A percentile compares a stretch with the other conserved stretches of the same genome.
Evolutionary conservation across 2,113 vertebrate species (phyloP).

Genomic region (Crotalus viridis): DNA sequence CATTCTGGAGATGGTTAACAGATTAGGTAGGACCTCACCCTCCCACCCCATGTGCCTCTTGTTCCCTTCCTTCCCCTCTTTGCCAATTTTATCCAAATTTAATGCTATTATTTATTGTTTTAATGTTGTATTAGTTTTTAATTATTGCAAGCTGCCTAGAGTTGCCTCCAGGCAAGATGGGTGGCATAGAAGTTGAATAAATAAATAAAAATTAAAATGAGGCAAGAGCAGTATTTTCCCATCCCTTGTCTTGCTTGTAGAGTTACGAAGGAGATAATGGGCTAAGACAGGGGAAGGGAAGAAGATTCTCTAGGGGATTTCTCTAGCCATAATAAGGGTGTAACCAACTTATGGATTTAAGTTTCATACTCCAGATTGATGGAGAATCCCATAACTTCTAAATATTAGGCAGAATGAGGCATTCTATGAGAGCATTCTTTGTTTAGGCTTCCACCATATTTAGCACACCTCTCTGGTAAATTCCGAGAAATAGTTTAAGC

Average conservation of each 20-base stretch:
- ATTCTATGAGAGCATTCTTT: background rate
- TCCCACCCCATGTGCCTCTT: background rate
- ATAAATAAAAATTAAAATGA: background rate
- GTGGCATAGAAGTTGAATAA: background rate
- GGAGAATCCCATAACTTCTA: background rate
- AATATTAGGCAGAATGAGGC: background rate
- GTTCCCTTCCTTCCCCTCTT: background rate
- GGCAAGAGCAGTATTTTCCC: background rate
- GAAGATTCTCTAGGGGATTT: background rate
- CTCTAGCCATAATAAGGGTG: no score
- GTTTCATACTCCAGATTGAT: no score
- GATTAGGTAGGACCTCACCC: background rate
- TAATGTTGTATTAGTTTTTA: background rate
- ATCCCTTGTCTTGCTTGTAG: background rate
- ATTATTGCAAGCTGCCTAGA: background rate
- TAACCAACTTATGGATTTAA: background rate
- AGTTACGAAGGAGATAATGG: background rate
- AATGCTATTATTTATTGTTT: background rate
- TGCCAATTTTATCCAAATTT: background rate
- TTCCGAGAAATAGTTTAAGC: background rate
- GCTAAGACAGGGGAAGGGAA: background rate
- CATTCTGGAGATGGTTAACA: background rate
- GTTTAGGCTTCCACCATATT: background rate
- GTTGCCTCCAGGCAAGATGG: background rate
- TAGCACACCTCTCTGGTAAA: background rate